phyloP scores from a whole-genome alignment of 2,888 invertebrate species.

The Parnassius glacialis region DNA sequence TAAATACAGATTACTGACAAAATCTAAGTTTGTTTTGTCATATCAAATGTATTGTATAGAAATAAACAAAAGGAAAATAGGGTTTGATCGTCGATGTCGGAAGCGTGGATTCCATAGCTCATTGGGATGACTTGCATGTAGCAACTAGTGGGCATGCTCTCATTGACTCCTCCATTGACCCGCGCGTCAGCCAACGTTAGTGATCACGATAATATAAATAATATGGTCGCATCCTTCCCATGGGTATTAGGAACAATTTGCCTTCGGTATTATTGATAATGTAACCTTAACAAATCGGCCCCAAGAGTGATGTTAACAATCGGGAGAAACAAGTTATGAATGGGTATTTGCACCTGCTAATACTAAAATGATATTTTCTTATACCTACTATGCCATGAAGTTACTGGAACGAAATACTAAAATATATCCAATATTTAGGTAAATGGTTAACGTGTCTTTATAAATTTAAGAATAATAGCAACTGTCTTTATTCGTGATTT shows the following conservation, averaged over 20 bases:
- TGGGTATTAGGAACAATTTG: slow-evolving; percentile 54
- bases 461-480: too few relatives aligned
- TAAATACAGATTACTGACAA: slow-evolving; percentile 11
- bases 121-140: slow-evolving; percentile 75
- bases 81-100: slow-evolving; percentile 66
- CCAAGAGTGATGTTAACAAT: slow-evolving; percentile 50
- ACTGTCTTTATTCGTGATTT: too few relatives aligned
- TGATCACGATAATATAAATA: slow-evolving; percentile 73
- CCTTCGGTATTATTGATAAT: slow-evolving; percentile 47
- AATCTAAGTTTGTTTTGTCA: background rate
- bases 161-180: slow-evolving; percentile 77
- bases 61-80: slow-evolving; percentile 20
- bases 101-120: slow-evolving; percentile 72
- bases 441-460: too few relatives aligned
- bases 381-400: slow-evolving; percentile 32
- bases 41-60: slow-evolving; percentile 15
- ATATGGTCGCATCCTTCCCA: slow-evolving; percentile 66
- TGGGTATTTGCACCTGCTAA: slow-evolving; percentile 46
- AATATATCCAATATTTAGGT: too few relatives aligned
- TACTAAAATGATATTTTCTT: slow-evolving; percentile 12
- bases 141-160: slow-evolving; percentile 69
- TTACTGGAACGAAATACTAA: background rate
- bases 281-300: slow-evolving; percentile 62
- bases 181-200: slow-evolving; percentile 54
- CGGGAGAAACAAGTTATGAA: slow-evolving; percentile 46